Conservation (phyloP, 30 jellyfish, hydroid and myxozoan genomes). For the Hydractinia echinata region DNA sequence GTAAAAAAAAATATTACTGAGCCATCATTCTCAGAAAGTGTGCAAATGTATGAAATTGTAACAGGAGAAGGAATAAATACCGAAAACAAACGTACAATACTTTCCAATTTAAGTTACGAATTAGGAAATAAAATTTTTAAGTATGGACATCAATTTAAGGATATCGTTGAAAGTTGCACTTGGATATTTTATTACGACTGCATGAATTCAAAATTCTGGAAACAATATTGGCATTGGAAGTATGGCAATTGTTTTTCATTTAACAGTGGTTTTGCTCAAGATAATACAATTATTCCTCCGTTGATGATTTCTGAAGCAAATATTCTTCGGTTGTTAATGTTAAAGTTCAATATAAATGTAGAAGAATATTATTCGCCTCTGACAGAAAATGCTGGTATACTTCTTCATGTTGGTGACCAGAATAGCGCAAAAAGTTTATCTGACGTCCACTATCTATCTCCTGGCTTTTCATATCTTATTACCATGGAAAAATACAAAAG, state of each 20-base stretch:
- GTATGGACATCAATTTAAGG: slow-evolving; percentile 1
- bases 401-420: slow-evolving; percentile 25
- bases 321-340: neutral
- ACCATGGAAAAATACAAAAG: neutral
- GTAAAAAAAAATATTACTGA: neutral
- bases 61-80: neutral
- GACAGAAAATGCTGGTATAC: slow-evolving; percentile 11
- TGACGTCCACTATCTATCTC: neutral
- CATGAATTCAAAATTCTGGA: neutral
- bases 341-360: neutral
- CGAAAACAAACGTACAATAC: neutral
- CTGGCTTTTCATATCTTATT: neutral
- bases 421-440: neutral
- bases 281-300: neutral
- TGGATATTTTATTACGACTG: slow-evolving; percentile 13
- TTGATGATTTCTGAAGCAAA: neutral
- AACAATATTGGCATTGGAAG: slow-evolving; percentile 17
- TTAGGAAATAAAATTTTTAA: neutral
- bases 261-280: neutral
- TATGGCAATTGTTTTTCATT: slow-evolving; percentile 8
- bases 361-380: neutral
- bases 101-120: neutral
- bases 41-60: neutral
- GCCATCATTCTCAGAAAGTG: neutral
- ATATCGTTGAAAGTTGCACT: neutral